These are phyloP conservation scores for Drosophila lacertosa DNA, from an alignment of 1,140 invertebrate genomes.

Conservation along the genomic window DNA sequence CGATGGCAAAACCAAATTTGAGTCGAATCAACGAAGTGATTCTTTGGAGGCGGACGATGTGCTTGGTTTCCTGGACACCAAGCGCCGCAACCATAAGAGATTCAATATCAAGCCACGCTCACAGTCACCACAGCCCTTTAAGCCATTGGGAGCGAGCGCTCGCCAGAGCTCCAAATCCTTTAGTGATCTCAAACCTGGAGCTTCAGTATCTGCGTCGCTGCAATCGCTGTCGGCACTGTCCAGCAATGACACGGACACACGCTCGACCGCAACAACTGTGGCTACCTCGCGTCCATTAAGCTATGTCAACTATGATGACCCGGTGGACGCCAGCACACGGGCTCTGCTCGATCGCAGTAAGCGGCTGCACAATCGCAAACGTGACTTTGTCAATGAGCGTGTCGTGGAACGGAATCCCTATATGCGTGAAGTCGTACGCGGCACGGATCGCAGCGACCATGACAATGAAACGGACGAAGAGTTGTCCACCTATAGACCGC, in stretches of 20 bases:
- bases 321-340: conserved; percentile 65
- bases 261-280: conserved; percentile 63
- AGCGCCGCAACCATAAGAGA: conserved; percentile 22
- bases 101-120: conserved; percentile 61
- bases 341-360: conserved; percentile 78
- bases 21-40: conserved; percentile 15
- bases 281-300: conserved; percentile 51
- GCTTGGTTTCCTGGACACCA: conserved; percentile 26
- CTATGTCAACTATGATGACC: conserved; percentile 43
- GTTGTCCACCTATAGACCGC: conserved; percentile 57
- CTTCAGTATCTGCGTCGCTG: conserved; percentile 30
- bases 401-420: conserved; percentile 82
- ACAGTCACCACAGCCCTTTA: conserved; percentile 63
- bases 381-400: conserved; percentile 81
- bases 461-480: conserved; percentile 56
- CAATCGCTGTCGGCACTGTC: conserved; percentile 67
- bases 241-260: conserved; percentile 63
- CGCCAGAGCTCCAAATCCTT: conserved; percentile 61
- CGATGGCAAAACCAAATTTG: conserved; percentile 71
- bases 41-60: conserved; percentile 50
- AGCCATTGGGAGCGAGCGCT: conserved; percentile 50
- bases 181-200: conserved; percentile 60
- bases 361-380: conserved; percentile 71
- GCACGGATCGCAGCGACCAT: conserved; percentile 52
- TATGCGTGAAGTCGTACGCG: conserved; percentile 70